These are phyloP conservation scores for Drosophila austrosaltans DNA, from an alignment of 2,888 invertebrate genomes.

Conservation along the genomic window DNA sequence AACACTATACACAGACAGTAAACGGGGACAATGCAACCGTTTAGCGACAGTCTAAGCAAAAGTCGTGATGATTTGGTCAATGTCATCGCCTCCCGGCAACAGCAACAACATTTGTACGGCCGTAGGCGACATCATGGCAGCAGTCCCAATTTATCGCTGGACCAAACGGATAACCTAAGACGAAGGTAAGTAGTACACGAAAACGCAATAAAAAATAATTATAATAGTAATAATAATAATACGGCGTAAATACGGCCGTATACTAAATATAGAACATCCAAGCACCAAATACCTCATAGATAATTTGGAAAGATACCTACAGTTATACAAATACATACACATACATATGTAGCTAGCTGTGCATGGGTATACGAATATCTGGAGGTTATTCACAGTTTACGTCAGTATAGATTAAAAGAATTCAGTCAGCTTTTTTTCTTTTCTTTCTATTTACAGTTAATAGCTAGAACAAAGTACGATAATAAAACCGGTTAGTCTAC, in stretches of 20 bases:
- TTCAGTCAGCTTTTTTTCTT: neutral
- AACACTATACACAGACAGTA: neutral
- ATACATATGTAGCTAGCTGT: neutral
- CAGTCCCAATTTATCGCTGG: constrained; percentile 79
- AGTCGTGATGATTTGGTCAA: constrained; percentile 83
- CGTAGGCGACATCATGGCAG: constrained; percentile 76
- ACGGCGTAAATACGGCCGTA: too few relatives aligned
- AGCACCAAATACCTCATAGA: neutral
- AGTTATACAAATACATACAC: too few relatives aligned
- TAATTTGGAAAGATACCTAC: neutral
- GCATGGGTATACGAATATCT: neutral
- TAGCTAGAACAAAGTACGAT: neutral
- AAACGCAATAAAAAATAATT: neutral
- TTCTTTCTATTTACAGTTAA: neutral
- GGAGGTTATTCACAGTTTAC: constrained; percentile 3
- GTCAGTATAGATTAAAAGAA: neutral
- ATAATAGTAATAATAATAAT: neutral
- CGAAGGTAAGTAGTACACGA: constrained; percentile 73
- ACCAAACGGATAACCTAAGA: constrained; percentile 82
- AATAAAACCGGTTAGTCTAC: neutral
- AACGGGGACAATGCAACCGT: constrained; percentile 80
- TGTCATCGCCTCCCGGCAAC: constrained; percentile 67
- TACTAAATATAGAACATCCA: neutral
- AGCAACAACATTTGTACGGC: constrained; percentile 64
- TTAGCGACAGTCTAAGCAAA: constrained; percentile 81